Base-by-base conservation (phyloP, 2,113 vertebrate genomes). In the Dromas ardeola region DNA sequence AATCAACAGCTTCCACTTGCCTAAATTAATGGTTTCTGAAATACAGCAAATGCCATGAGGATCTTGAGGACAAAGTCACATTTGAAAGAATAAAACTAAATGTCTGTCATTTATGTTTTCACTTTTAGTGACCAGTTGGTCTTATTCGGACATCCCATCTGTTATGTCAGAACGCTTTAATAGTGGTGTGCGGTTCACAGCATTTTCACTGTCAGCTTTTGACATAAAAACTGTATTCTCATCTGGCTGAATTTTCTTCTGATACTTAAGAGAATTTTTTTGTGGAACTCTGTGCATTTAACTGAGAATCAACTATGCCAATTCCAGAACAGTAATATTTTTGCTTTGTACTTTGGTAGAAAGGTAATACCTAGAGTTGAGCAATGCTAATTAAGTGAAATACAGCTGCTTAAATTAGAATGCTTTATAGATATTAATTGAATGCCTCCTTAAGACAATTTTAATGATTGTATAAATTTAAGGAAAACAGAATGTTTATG, bases 151-250 rank as follows among this genome's bases (percentile, higher is more conserved):
- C 81, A 85, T 94, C 84, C 94, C 88, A 96, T 97, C 96, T 97
- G 97, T 98, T 96, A 69, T 89, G 96, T 97, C 96, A 96, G 29
- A 96, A 95, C 86, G 92, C 77, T 40, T 97, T 97, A 96, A 22
- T 67, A 56, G 85, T 65, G 52, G 55, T 73, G 8, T 81, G 65
- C 82, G 49, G 77, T 82, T 98, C 62, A n/a, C 70, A 82, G 79
- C 29, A 13, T 52, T 47, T 23, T 53, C 90, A 40, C n/a, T 76
- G 77, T n/a, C 72, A 61, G 47, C 23, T 94, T 97, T 79, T 95
- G 96, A 97, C 90, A 65, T 61, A 9, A 72, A 69, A 95, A n/a
- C 65, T 80, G 16, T 15, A 12, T 93, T 93, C 92, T 93, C 63
- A 69, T 95, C 55, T 91, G 95, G 34, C 88, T 77, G 27, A 3